These are phyloP conservation scores for Parnassius apollo DNA, from an alignment of 2,888 invertebrate genomes.

Conservation along the genomic window DNA sequence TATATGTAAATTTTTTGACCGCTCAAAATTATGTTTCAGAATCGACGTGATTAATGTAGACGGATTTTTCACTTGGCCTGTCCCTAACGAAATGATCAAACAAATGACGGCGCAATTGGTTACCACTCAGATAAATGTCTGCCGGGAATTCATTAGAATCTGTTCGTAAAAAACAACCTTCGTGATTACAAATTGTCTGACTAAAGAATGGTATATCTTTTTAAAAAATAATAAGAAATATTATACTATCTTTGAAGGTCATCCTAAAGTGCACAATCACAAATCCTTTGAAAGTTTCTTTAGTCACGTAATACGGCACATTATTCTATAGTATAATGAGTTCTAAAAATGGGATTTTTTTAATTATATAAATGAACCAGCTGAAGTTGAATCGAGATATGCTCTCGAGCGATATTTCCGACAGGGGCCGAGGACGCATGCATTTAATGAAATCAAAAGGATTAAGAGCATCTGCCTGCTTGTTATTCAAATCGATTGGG, in stretches of 20 bases:
- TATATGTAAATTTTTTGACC: constrained; percentile 76
- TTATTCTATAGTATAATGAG: constrained; percentile 17
- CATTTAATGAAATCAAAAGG: constrained; percentile 81
- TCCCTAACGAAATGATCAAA: constrained; percentile 67
- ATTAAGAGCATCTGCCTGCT: constrained; percentile 81
- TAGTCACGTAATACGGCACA: constrained; percentile 53
- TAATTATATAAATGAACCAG: constrained; percentile 58
- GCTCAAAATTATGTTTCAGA: constrained; percentile 73
- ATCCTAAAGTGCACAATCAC: constrained; percentile 36
- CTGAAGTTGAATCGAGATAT: constrained; percentile 61
- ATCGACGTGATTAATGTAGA: constrained; percentile 74
- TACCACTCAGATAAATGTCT: constrained; percentile 56
- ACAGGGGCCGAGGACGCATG: constrained; percentile 76
- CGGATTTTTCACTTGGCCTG: constrained; percentile 72
- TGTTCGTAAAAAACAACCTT: constrained; percentile 41
- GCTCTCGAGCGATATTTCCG: constrained; percentile 79
- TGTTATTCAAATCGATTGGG: constrained; percentile 81
- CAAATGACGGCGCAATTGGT: constrained; percentile 68
- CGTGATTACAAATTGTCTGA: constrained; percentile 51
- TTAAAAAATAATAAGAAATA: constrained; percentile 33
- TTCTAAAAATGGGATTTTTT: constrained; percentile 32
- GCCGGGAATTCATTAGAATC: constrained; percentile 67
- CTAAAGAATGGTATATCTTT: constrained; percentile 46
- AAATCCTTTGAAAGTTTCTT: constrained; percentile 49
- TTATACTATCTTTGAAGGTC: constrained; percentile 34